phyloP scores from a whole-genome alignment of 1,140 invertebrate genomes.

The Leptinotarsa texana region DNA sequence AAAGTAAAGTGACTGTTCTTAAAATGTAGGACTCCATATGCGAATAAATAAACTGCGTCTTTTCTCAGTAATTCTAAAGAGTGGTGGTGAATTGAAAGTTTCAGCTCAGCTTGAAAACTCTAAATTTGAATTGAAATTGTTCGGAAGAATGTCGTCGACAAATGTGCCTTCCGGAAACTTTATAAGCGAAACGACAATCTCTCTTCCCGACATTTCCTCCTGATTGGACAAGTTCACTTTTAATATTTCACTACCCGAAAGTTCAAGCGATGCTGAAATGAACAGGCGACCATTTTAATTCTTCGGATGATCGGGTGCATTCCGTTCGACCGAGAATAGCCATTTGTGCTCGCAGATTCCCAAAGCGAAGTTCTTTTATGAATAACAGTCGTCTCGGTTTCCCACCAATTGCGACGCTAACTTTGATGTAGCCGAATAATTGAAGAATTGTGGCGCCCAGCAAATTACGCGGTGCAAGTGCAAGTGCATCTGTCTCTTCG shows the following conservation, averaged over 20 bases:
- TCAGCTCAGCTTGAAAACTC: too few relatives aligned
- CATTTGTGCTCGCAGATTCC: neutral
- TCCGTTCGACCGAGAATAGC: neutral
- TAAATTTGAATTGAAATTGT: neutral
- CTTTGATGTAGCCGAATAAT: constrained; percentile 8
- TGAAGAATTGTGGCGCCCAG: constrained; percentile 4
- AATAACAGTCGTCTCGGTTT: neutral
- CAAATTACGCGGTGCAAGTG: neutral
- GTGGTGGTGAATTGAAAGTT: too few relatives aligned
- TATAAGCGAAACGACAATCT: neutral
- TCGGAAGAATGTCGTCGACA: neutral
- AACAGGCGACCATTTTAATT: neutral
- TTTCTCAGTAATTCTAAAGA: too few relatives aligned
- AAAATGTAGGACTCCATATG: too few relatives aligned
- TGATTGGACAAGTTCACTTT: neutral
- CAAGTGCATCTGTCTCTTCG: neutral
- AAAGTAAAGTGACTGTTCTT: too few relatives aligned
- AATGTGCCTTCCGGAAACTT: too few relatives aligned
- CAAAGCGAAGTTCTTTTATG: neutral
- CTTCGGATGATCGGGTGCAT: neutral
- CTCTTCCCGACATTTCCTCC: neutral
- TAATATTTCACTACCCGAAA: neutral
- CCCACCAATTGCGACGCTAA: neutral
- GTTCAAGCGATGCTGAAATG: neutral
- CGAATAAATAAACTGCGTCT: too few relatives aligned